A percentile compares a stretch with the other conserved stretches of the same genome.
Evolutionary conservation across 2,888 invertebrate species (phyloP).

Genomic region (Spodoptera littoralis): DNA sequence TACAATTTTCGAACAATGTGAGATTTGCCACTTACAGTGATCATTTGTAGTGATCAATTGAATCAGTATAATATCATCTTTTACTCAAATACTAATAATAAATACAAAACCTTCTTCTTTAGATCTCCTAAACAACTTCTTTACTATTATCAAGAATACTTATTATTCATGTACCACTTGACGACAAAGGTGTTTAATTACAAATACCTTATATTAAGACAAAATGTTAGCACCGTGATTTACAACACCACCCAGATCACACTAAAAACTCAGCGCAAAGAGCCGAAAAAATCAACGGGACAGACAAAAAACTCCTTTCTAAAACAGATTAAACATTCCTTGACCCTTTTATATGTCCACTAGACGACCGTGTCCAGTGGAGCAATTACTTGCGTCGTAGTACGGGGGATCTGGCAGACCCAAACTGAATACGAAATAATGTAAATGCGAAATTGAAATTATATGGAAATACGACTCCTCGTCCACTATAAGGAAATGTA

Average conservation of each 20-base stretch:
- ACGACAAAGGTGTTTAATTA: too few relatives aligned
- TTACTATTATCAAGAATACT: too few relatives aligned
- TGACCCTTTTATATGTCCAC: conserved; percentile 20
- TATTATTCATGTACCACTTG: too few relatives aligned
- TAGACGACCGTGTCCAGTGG: conserved; percentile 31
- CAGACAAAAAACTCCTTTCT: conserved; percentile 34
- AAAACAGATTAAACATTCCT: conserved; percentile 60
- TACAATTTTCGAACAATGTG: too few relatives aligned
- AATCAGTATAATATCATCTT: too few relatives aligned
- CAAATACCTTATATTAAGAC: not conserved
- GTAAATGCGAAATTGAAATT: conserved; percentile 57
- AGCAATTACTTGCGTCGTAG: conserved; percentile 48
- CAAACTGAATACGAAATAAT: conserved; percentile 58
- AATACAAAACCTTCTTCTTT: too few relatives aligned
- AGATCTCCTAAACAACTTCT: too few relatives aligned
- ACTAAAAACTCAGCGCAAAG: not conserved
- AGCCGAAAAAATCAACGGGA: conserved; percentile 8
- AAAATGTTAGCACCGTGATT: not conserved
- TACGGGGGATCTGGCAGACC: conserved; percentile 41
- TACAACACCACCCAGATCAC: not conserved
- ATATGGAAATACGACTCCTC: conserved; percentile 45
- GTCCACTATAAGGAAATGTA: conserved; percentile 16
- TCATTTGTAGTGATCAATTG: too few relatives aligned
- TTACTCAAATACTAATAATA: too few relatives aligned
- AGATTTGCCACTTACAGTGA: too few relatives aligned